Percentiles rank a stretch among this genome's conserved stretches.
phyloP scores from a whole-genome alignment of 2,113 vertebrate species.

The Prochilodus magdalenae region DNA sequence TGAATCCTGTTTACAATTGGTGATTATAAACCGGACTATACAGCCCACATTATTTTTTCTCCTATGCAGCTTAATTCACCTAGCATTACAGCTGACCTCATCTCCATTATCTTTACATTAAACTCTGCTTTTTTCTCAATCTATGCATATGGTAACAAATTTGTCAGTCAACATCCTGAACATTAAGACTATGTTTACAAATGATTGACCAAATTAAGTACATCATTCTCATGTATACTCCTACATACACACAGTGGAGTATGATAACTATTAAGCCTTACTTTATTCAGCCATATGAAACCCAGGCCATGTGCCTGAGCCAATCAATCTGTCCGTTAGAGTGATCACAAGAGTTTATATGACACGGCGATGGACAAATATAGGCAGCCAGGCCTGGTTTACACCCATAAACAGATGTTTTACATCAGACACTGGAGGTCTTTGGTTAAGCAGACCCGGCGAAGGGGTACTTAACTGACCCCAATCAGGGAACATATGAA shows the following conservation, averaged over 20 bases:
- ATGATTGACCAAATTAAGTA: background rate
- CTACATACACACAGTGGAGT: background rate
- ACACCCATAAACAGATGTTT: constrained; percentile 59
- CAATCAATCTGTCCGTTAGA: constrained; percentile 41
- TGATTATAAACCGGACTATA: background rate
- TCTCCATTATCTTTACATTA: background rate
- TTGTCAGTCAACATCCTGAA: background rate
- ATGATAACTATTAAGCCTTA: constrained; percentile 40
- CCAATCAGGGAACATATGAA: constrained; percentile 54
- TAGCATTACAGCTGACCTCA: background rate
- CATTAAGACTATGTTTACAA: constrained; percentile 29
- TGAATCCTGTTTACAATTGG: background rate
- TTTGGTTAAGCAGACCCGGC: constrained; percentile 30
- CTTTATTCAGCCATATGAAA: constrained; percentile 23
- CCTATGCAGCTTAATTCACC: no score
- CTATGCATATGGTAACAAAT: background rate
- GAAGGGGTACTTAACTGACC: constrained; percentile 52
- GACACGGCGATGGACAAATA: constrained; percentile 45
- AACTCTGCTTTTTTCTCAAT: background rate
- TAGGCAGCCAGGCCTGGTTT: constrained; percentile 47
- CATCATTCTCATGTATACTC: background rate
- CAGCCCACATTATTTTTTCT: no score
- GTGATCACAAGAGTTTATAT: constrained; percentile 54
- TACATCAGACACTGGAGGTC: constrained; percentile 50
- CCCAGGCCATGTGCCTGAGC: constrained; percentile 29